Conservation (phyloP, 2,888 invertebrate species). For the Callimorpha dominula region DNA sequence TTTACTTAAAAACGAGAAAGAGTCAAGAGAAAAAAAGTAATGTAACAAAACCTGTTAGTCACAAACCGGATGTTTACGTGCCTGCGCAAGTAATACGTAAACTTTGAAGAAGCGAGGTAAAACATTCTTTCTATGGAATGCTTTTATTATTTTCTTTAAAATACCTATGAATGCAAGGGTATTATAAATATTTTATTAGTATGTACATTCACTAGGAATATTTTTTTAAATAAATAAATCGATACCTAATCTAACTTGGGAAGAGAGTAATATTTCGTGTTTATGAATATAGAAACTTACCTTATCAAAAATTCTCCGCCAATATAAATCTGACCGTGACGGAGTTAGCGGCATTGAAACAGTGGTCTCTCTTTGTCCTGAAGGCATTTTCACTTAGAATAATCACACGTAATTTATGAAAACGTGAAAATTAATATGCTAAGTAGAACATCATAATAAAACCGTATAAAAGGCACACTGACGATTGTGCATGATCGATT, state of each 20-base stretch:
- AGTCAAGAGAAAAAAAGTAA: neutral
- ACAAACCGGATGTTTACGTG: constrained; percentile 22
- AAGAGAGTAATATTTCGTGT: neutral
- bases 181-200: too few relatives aligned
- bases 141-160: neutral
- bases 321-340: constrained; percentile 80
- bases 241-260: neutral
- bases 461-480: constrained; percentile 43
- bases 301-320: constrained; percentile 84
- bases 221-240: neutral
- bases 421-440: constrained; percentile 43
- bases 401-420: constrained; percentile 45
- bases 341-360: constrained; percentile 80
- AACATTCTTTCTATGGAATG: neutral
- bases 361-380: constrained; percentile 71
- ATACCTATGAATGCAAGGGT: neutral
- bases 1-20: neutral
- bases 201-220: neutral
- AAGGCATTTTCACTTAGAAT: constrained; percentile 72
- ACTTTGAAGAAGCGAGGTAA: neutral
- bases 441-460: constrained; percentile 60
- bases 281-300: constrained; percentile 56
- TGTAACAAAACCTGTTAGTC: constrained; percentile 23
- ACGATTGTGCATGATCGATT: constrained; percentile 66
- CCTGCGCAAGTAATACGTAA: constrained; percentile 9